Conservation (phyloP, 2,797 vertebrate genomes). For the Novumbra hubbsi region DNA sequence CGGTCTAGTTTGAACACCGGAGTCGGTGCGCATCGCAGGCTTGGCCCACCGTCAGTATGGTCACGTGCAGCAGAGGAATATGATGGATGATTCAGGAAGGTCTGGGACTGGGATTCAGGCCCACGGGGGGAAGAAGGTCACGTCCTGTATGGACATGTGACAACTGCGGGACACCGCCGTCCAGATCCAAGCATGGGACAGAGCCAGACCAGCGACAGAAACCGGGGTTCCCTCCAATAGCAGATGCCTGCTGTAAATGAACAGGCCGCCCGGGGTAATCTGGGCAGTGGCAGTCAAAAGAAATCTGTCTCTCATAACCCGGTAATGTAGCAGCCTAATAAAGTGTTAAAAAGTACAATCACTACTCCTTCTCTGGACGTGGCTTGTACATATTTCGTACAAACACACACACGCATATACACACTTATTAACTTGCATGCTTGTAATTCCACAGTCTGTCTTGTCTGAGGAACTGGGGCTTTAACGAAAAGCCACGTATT, state of each 20-base stretch:
- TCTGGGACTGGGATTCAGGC: background rate
- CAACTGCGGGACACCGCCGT: background rate
- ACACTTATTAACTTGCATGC: background rate
- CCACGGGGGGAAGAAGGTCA: background rate
- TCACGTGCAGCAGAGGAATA: background rate
- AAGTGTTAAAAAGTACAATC: constrained; percentile 26
- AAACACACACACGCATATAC: background rate
- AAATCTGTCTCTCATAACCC: constrained; percentile 11
- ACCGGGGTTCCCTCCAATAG: constrained; percentile 12
- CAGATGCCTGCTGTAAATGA: constrained; percentile 37
- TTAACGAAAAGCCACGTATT: constrained; percentile 39
- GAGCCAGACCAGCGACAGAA: constrained; percentile 32
- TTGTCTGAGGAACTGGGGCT: constrained; percentile 20
- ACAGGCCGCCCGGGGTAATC: constrained; percentile 15
- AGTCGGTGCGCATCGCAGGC: background rate
- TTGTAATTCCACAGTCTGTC: constrained; percentile 16
- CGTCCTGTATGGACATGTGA: background rate
- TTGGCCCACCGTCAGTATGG: background rate
- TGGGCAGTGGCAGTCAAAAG: constrained; percentile 16
- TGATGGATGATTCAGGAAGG: background rate
- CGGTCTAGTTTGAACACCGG: background rate
- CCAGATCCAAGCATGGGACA: background rate
- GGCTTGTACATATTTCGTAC: background rate
- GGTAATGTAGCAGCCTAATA: constrained; percentile 21
- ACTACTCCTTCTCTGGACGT: constrained; percentile 4